These are phyloP conservation scores for Zophobas atratus DNA, from an alignment of 1,140 invertebrate genomes.

Conservation along the genomic window DNA sequence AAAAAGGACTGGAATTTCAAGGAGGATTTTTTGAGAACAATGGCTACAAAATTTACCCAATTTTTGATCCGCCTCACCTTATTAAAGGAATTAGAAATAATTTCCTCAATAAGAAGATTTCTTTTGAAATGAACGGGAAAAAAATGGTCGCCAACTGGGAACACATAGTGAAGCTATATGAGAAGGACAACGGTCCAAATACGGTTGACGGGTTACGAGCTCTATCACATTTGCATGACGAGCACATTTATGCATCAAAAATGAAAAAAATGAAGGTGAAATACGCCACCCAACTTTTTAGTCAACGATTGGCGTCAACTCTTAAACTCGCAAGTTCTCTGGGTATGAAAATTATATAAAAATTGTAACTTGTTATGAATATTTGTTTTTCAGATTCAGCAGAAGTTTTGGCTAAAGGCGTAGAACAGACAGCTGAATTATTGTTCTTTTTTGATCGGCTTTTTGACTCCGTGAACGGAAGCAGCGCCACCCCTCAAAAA, in stretches of 20 bases:
- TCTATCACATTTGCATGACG: not conserved
- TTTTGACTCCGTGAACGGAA: not conserved
- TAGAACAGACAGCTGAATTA: not conserved
- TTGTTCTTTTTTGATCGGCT: not conserved
- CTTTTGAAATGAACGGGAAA: not conserved
- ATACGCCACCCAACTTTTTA: not conserved
- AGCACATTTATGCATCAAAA: not conserved
- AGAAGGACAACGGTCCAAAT: not conserved
- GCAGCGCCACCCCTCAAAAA: not conserved
- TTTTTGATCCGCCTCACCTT: not conserved
- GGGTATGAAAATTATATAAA: not conserved
- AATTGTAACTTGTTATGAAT: not conserved
- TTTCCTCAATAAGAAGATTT: not conserved
- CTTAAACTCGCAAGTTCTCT: not conserved
- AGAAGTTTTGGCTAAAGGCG: not conserved
- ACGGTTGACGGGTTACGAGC: not conserved
- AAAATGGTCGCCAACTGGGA: not conserved
- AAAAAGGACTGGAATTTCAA: not conserved
- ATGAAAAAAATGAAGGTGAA: not conserved
- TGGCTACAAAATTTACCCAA: not conserved
- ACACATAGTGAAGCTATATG: not conserved
- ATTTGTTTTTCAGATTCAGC: not conserved
- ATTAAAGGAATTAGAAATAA: not conserved
- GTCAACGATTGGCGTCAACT: not conserved
- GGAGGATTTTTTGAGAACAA: not conserved